Base-by-base conservation (phyloP, 2,888 invertebrate genomes). In the Agrotis exclamationis region DNA sequence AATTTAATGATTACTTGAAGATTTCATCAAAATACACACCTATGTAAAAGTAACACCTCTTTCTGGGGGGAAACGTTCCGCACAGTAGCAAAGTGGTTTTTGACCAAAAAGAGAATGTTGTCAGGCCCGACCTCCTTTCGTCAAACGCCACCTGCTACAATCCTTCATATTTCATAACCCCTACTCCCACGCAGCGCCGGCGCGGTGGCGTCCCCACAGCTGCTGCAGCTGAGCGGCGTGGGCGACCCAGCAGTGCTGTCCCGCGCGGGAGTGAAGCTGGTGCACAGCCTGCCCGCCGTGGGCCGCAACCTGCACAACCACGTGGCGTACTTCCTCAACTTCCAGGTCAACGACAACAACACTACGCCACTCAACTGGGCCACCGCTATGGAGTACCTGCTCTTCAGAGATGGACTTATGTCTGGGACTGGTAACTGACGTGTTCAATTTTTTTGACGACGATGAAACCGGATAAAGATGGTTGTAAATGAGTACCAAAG, bases 181-280 rank as follows among this genome's bases (percentile, higher is more conserved):
- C 4, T 0, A 0, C 13, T 3, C 53, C 7, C 18, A 4, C 84
- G 0, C 83, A 97, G 97, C 78, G 98, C 97, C 13, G 99, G 99
- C 0, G 98, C 99, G 16, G 98, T 99, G 1, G 99, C 99, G 83
- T 98, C 99, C 0, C 99, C 99, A 0, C 99, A 99, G 91, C 96
- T 99, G 59, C 97, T 99, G 18, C 97, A 99, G 87, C 96, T 99
- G 54, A 99, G 99, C 82, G 99, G 99, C 14, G 96, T 99, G 16
- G 99, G 99, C 0, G 98, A 98, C 45, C 97, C 96, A n/a, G 2
- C 97, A 97, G 98, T 98, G 20, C 95, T 99, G 22, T 85, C 96
- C 16, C 93, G 95, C 78, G 97, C 96, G 0, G 97, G 98, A 24
- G 97, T 98, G 0, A 97, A 97, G 0, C 95, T 97, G 0, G 93